Conservation (phyloP, 2,888 invertebrate species). For the Nomada hirtipes region DNA sequence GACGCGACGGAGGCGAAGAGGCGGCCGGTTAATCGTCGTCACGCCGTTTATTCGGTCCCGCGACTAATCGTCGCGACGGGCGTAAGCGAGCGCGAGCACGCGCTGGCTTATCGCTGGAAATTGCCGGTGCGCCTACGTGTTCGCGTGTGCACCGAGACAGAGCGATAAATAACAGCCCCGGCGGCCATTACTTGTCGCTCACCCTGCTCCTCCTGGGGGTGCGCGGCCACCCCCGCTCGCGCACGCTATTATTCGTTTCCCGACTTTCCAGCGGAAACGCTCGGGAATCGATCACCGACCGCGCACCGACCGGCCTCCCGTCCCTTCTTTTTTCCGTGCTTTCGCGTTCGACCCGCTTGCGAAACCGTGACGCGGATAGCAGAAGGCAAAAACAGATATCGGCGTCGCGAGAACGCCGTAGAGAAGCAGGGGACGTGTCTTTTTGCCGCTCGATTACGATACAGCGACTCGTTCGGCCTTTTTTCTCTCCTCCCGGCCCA, state of each 20-base stretch:
- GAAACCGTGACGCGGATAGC: too few relatives aligned
- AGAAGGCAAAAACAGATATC: too few relatives aligned
- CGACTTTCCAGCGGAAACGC: slow-evolving; percentile 41
- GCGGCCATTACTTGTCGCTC: slow-evolving; percentile 82
- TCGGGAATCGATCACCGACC: slow-evolving; percentile 32
- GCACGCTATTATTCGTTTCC: slow-evolving; percentile 28
- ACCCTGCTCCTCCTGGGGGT: slow-evolving; percentile 67
- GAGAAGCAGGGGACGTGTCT: not conserved
- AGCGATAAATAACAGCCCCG: slow-evolving; percentile 79
- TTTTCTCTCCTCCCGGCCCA: not conserved
- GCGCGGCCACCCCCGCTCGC: slow-evolving; percentile 43
- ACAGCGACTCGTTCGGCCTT: slow-evolving; percentile 10
- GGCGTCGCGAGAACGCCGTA: too few relatives aligned
- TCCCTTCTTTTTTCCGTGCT: not conserved
- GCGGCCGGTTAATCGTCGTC: slow-evolving; percentile 30
- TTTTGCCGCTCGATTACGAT: slow-evolving; percentile 12
- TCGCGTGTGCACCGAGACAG: slow-evolving; percentile 62
- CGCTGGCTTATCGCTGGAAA: slow-evolving; percentile 68
- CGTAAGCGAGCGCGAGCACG: slow-evolving; percentile 58
- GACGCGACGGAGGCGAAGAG: too few relatives aligned
- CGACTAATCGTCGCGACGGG: slow-evolving; percentile 67
- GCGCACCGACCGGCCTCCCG: not conserved
- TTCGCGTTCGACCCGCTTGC: too few relatives aligned
- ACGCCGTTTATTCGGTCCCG: slow-evolving; percentile 62
- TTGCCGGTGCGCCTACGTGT: slow-evolving; percentile 62